These are phyloP conservation scores for Pseudomyrmex sp. DNA, from an alignment of 1,140 invertebrate species.

Conservation along the genomic window DNA sequence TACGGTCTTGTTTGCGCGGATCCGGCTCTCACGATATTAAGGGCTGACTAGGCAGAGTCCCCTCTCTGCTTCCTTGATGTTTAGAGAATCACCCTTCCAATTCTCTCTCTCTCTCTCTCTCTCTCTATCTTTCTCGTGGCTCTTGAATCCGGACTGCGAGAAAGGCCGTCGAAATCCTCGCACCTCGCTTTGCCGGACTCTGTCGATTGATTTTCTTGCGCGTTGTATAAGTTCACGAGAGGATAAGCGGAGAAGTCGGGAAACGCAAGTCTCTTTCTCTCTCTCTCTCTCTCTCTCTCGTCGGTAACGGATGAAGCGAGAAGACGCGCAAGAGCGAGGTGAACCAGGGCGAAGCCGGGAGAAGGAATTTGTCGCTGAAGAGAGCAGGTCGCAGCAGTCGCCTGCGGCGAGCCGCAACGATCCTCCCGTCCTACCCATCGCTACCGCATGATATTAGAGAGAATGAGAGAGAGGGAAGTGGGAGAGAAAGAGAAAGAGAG, in stretches of 20 bases:
- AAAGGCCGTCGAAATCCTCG: conserved; percentile 37
- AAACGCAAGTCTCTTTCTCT: conserved; percentile 51
- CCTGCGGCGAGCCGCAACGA: conserved; percentile 83
- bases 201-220: conserved; percentile 83
- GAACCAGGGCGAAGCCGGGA: conserved; percentile 44
- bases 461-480: conserved; percentile 45
- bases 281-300: not conserved
- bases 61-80: conserved; percentile 67
- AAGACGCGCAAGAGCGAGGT: conserved; percentile 33
- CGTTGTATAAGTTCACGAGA: conserved; percentile 70
- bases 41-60: conserved; percentile 82
- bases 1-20: conserved; percentile 82
- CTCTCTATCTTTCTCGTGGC: conserved; percentile 22
- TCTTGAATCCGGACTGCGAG: conserved; percentile 22
- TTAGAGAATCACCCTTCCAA: conserved; percentile 51
- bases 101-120: conserved; percentile 1
- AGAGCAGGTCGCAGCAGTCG: conserved; percentile 81
- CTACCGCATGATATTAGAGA: conserved; percentile 64
- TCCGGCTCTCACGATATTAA: conserved; percentile 84
- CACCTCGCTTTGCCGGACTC: conserved; percentile 64
- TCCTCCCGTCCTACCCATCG: conserved; percentile 77
- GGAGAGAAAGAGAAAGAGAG: conserved; percentile 59
- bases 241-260: conserved; percentile 66
- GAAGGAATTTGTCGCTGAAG: conserved; percentile 75
- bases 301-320: conserved; percentile 12